Percentiles rank a stretch among this genome's conserved stretches.
These are phyloP conservation scores for Chloroceryle inda DNA, from an alignment of 2,797 vertebrate species.

Conservation along the genomic window DNA sequence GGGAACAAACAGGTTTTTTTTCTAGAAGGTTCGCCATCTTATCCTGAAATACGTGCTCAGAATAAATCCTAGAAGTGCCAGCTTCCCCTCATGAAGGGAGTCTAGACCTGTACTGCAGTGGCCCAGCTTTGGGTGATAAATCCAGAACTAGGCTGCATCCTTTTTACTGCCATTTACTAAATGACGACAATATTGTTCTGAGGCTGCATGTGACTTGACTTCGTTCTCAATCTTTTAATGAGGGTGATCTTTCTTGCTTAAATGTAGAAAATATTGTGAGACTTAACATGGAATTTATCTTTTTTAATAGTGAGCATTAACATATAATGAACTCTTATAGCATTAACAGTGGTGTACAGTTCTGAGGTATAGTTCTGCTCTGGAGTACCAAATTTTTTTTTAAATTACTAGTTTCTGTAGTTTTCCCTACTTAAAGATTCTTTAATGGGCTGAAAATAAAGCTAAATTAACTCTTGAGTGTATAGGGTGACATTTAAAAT, in stretches of 20 bases:
- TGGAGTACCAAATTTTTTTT: not conserved
- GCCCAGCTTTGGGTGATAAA: not conserved
- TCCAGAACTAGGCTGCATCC: not conserved
- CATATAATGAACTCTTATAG: not conserved
- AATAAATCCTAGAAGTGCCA: not conserved
- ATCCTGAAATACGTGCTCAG: not conserved
- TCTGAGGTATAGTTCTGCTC: not conserved
- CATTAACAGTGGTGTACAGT: not conserved
- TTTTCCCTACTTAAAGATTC: not conserved
- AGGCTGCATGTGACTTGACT: not conserved
- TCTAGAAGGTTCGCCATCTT: not conserved
- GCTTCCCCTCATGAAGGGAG: not conserved
- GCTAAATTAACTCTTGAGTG: not conserved
- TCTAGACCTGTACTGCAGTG: too few relatives aligned
- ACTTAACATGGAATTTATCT: not conserved
- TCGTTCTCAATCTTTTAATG: not conserved
- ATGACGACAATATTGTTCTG: not conserved
- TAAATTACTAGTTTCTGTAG: not conserved
- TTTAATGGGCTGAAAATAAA: not conserved
- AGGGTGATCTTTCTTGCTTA: not conserved
- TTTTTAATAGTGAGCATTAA: not conserved
- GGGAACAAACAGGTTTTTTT: not conserved
- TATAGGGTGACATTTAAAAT: not conserved
- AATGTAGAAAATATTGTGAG: not conserved
- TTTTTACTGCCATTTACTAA: not conserved